phyloP scores from a whole-genome alignment of 2,113 vertebrate species.

The Oreochromis aureus region DNA sequence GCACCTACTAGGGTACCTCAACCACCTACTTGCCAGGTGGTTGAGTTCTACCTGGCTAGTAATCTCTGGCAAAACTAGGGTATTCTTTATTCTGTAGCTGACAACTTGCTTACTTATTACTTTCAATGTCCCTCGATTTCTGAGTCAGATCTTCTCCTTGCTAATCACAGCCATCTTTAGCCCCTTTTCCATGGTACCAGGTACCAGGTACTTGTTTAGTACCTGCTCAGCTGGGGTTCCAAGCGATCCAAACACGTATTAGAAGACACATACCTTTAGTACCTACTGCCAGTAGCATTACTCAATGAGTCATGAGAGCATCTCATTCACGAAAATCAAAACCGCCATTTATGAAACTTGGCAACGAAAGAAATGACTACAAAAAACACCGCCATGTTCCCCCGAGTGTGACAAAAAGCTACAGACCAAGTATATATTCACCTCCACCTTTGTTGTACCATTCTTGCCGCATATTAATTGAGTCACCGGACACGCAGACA shows the following conservation, averaged over 20 bases:
- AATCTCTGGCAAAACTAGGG: background rate
- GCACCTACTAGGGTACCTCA: background rate
- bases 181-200: background rate
- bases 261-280: background rate
- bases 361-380: background rate
- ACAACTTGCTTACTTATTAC: background rate
- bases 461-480: too few relatives aligned
- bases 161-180: background rate
- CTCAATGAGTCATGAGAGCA: background rate
- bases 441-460: too few relatives aligned
- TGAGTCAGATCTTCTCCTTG: background rate
- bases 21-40: background rate
- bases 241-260: background rate
- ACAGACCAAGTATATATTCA: too few relatives aligned
- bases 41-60: background rate
- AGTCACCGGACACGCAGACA: too few relatives aligned
- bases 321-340: background rate
- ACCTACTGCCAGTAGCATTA: background rate
- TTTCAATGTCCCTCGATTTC: background rate
- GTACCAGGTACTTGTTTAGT: background rate
- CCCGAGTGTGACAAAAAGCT: too few relatives aligned
- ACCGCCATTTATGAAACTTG: background rate
- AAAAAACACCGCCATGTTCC: background rate
- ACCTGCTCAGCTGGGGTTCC: background rate
- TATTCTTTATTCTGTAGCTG: background rate